Evolutionary conservation across 1,140 invertebrate species (phyloP).

Genomic region (Drosophila chauvacae): DNA sequence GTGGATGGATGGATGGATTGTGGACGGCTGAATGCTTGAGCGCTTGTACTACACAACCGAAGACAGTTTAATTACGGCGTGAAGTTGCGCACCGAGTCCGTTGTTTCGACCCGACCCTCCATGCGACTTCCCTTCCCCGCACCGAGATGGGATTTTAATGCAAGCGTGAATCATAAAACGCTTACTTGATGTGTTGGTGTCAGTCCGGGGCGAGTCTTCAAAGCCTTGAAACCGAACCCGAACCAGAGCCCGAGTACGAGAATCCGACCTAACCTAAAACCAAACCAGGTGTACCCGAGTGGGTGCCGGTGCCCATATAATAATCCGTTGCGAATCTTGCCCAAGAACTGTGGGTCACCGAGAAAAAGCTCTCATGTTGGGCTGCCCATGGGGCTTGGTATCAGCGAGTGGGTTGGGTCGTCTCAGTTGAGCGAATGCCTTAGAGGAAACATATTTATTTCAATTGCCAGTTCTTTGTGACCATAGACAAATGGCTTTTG

Average conservation of each 20-base stretch:
- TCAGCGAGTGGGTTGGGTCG: slow-evolving; percentile 9
- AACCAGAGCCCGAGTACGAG: neutral
- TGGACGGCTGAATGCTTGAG: slow-evolving; percentile 76
- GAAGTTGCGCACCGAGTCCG: slow-evolving; percentile 73
- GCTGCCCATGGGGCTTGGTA: neutral
- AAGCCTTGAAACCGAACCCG: slow-evolving; percentile 1
- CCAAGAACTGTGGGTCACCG: slow-evolving; percentile 45
- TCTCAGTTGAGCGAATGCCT: slow-evolving; percentile 1
- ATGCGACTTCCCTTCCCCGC: slow-evolving; percentile 36
- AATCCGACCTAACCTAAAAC: slow-evolving; percentile 4
- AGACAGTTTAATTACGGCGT: slow-evolving; percentile 83
- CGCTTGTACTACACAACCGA: slow-evolving; percentile 69
- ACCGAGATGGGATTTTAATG: slow-evolving; percentile 73
- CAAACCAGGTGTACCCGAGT: slow-evolving; percentile 25
- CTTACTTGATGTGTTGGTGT: slow-evolving; percentile 62
- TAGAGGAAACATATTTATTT: slow-evolving; percentile 17
- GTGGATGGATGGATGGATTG: slow-evolving; percentile 69
- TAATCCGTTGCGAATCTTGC: slow-evolving; percentile 55
- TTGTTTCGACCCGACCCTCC: slow-evolving; percentile 26
- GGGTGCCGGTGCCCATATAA: slow-evolving; percentile 58
- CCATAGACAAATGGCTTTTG: neutral
- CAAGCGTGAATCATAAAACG: slow-evolving; percentile 81
- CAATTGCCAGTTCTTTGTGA: slow-evolving; percentile 13
- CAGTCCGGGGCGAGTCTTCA: slow-evolving; percentile 37
- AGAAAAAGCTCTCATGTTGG: neutral